Conservation (phyloP, 1,140 invertebrate genomes). For the Nymphalis io region DNA sequence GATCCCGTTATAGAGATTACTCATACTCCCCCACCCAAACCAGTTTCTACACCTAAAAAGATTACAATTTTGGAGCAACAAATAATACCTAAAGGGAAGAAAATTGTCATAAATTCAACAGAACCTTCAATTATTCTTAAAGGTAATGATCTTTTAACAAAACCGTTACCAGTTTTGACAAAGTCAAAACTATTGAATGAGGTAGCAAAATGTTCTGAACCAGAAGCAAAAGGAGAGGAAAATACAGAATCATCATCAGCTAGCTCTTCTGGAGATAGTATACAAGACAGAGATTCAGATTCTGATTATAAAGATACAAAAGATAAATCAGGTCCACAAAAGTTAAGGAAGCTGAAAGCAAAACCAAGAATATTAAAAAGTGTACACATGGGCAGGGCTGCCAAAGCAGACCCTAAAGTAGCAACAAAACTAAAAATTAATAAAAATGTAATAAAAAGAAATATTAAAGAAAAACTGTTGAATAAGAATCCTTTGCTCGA, state of each 20-base stretch:
- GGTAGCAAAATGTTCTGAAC: slow-evolving; percentile 42
- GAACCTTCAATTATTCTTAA: slow-evolving; percentile 72
- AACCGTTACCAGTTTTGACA: slow-evolving; percentile 63
- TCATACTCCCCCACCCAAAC: slow-evolving; percentile 67
- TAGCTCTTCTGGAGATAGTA: slow-evolving; percentile 70
- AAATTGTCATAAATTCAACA: slow-evolving; percentile 67
- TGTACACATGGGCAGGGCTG: slow-evolving; percentile 41
- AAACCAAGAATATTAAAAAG: slow-evolving; percentile 72
- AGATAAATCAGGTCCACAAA: slow-evolving; percentile 55
- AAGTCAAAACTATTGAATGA: slow-evolving; percentile 56
- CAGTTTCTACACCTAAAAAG: slow-evolving; percentile 73
- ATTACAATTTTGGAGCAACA: slow-evolving; percentile 78
- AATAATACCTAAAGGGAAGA: slow-evolving; percentile 78
- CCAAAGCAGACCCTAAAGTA: slow-evolving; percentile 54
- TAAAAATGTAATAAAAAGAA: slow-evolving; percentile 62
- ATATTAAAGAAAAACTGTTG: slow-evolving; percentile 66
- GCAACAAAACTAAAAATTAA: slow-evolving; percentile 56
- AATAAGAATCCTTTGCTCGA: slow-evolving; percentile 52
- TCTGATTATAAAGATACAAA: slow-evolving; percentile 76
- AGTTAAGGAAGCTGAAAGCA: slow-evolving; percentile 56
- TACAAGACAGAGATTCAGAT: slow-evolving; percentile 76
- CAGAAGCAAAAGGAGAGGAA: slow-evolving; percentile 52
- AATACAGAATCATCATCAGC: slow-evolving; percentile 67
- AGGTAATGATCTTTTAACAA: slow-evolving; percentile 70
- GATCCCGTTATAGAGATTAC: slow-evolving; percentile 73